Percentiles rank a stretch among this genome's conserved stretches.
phyloP scores from a whole-genome alignment of 2,113 vertebrate genomes.

The Hipposideros armiger region DNA sequence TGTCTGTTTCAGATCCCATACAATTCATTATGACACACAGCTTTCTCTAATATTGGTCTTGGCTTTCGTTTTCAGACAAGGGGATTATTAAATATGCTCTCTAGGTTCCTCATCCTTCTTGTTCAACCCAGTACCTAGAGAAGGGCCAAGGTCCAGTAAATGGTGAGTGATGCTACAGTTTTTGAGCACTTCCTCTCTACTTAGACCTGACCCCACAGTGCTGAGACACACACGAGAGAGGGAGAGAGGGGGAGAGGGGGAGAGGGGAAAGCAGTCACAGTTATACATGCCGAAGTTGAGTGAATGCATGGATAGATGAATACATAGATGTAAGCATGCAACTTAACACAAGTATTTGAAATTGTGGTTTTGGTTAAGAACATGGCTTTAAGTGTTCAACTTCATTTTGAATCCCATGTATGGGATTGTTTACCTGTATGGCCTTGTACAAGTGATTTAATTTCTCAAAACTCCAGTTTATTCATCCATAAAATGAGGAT shows the following conservation, averaged over 20 bases:
- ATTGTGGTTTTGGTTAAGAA: neutral
- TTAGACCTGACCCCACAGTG: neutral
- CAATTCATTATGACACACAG: neutral
- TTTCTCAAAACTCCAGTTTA: conserved; percentile 11
- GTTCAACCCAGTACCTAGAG: neutral
- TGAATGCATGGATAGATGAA: neutral
- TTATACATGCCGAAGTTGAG: neutral
- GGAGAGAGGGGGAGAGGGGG: neutral
- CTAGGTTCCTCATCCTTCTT: neutral
- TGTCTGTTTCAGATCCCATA: neutral
- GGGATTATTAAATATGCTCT: neutral
- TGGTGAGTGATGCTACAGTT: neutral
- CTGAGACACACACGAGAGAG: neutral
- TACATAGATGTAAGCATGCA: neutral
- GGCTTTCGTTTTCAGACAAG: neutral
- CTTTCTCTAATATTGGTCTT: neutral
- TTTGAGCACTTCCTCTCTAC: neutral
- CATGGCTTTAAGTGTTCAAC: neutral
- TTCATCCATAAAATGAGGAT: neutral
- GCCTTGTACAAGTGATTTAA: neutral
- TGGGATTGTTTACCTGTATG: neutral
- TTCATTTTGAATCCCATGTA: neutral
- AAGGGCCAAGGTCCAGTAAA: neutral
- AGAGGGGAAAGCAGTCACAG: neutral
- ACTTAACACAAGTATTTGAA: neutral